phyloP scores from a whole-genome alignment of 2,888 invertebrate species.

The Iselma pallidipennis region DNA sequence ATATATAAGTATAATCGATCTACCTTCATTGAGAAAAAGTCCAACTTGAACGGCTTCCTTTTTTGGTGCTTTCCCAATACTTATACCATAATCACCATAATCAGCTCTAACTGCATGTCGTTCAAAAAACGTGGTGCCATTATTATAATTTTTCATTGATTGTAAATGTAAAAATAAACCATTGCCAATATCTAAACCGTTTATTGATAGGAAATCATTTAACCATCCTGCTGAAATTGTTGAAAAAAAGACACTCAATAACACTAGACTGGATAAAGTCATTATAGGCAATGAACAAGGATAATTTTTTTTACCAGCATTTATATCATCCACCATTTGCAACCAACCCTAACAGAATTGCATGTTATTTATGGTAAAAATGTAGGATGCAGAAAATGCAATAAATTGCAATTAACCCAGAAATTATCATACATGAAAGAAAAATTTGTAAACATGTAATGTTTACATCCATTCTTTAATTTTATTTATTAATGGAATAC shows the following conservation, averaged over 20 bases:
- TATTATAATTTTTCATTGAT: slow-evolving; percentile 13
- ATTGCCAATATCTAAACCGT: slow-evolving; percentile 42
- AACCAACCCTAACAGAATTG: slow-evolving; percentile 52
- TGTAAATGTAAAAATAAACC: slow-evolving; percentile 43
- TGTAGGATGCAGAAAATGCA: background rate
- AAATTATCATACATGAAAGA: background rate
- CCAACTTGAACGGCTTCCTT: slow-evolving; percentile 58
- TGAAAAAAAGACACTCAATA: slow-evolving; percentile 28
- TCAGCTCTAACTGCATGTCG: slow-evolving; percentile 61
- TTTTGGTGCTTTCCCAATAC: slow-evolving; percentile 57
- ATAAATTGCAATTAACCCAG: background rate
- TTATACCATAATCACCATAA: slow-evolving; percentile 61
- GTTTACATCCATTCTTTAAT: no score
- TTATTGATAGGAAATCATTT: slow-evolving; percentile 38
- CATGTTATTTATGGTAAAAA: slow-evolving; percentile 29
- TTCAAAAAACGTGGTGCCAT: slow-evolving; percentile 55
- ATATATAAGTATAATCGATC: background rate
- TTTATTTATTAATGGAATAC: no score
- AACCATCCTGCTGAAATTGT: slow-evolving; percentile 36
- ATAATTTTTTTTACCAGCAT: slow-evolving; percentile 26
- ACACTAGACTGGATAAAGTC: slow-evolving; percentile 35
- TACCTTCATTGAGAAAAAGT: slow-evolving; percentile 38
- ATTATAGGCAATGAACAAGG: slow-evolving; percentile 41
- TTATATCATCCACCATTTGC: slow-evolving; percentile 50
- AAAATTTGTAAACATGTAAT: no score